Percentiles rank a stretch among this genome's conserved stretches.
Evolutionary conservation across 2,797 vertebrate genomes (phyloP).

Genomic region (Intellagama lesueurii): DNA sequence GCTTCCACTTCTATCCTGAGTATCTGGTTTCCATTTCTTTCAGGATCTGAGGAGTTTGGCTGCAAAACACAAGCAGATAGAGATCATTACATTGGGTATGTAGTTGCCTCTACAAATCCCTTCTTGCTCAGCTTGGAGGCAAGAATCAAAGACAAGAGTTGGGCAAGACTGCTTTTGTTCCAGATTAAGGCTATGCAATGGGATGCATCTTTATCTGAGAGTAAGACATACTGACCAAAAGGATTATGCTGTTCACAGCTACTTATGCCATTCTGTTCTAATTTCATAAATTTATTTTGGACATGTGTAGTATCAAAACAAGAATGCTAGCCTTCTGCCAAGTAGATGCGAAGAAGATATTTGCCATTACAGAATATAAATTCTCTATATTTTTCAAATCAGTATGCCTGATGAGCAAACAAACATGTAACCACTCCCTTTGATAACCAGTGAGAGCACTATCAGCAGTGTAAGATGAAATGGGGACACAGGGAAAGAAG

Average conservation of each 20-base stretch:
- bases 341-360: neutral
- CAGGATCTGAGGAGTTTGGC: conserved; percentile 27
- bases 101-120: neutral
- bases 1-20: neutral
- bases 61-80: neutral
- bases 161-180: no score
- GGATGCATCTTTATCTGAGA: no score
- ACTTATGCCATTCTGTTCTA: no score
- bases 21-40: neutral
- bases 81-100: neutral
- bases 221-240: no score
- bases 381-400: neutral
- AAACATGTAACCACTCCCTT: no score
- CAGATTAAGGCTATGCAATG: no score
- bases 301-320: neutral
- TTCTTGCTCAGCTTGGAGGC: neutral
- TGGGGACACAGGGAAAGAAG: no score
- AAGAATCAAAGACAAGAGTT: neutral
- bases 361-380: no score
- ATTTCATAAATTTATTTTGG: conserved; percentile 57
- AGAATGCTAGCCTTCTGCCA: neutral
- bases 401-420: neutral
- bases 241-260: no score
- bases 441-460: no score
- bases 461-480: no score